These are phyloP conservation scores for Hesperophylax magnus DNA, from an alignment of 1,140 invertebrate species.

Conservation along the genomic window DNA sequence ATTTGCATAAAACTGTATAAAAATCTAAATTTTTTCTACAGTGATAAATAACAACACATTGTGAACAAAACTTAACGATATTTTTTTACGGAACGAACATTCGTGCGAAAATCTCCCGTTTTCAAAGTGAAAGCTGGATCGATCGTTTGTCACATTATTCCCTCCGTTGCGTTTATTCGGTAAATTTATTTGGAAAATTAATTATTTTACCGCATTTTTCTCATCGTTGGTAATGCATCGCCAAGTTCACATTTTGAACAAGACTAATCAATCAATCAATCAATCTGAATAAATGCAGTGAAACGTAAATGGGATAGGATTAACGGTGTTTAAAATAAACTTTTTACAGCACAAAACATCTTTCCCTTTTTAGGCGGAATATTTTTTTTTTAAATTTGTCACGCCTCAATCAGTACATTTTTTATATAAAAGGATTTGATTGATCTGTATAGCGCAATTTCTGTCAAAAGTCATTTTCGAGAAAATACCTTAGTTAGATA, in stretches of 20 bases:
- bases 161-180: not conserved
- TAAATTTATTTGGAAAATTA: not conserved
- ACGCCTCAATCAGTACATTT: too few species aligned
- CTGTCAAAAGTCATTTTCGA: too few species aligned
- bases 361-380: too few species aligned
- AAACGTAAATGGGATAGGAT: not conserved
- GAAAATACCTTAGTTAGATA: too few species aligned
- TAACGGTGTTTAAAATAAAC: too few species aligned
- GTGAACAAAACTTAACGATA: not conserved
- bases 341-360: too few species aligned
- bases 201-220: not conserved
- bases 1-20: too few species aligned
- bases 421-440: too few species aligned
- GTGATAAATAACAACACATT: slow-evolving; percentile 6
- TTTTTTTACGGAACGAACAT: not conserved
- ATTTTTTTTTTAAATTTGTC: too few species aligned
- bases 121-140: not conserved
- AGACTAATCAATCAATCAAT: not conserved
- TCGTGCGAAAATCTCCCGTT: not conserved
- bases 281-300: not conserved
- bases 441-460: too few species aligned
- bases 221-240: not conserved
- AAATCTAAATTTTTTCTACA: too few species aligned
- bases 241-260: not conserved
- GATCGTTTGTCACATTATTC: not conserved